Evolutionary conservation across 2,888 invertebrate species (phyloP), one percentile per base, ranked within the genome.

Genomic region (Plutella xylostella): DNA sequence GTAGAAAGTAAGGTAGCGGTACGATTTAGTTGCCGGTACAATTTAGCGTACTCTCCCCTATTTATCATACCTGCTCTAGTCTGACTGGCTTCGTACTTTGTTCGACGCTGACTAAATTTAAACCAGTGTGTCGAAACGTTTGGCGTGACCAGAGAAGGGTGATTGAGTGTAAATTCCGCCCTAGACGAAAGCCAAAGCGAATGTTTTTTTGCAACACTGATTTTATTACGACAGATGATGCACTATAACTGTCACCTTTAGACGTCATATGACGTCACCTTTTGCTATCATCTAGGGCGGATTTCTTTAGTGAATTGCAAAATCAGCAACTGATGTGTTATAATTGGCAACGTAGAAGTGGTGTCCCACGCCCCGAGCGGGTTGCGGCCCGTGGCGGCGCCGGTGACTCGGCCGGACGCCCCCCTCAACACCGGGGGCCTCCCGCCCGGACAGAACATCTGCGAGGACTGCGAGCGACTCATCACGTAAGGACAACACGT

Each of bases 381-480:
- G 41, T 76, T 92, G 53, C 86, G 92, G 61, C 91, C 91, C 78
- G 92, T 94, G 61, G 78, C 85, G 56, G 92, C 93, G 55, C 93
- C 94, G 51, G 87, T 91, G 74, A 84, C 88, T 65, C 75, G 86
- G 56, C 88, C 90, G 61, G 78, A 85, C 59, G 78, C 79, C 49
- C 87, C 87, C 56, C 64, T 86, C 69, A 88, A 88, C 68, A 89
- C 88, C 58, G 89, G 88, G 60, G 92, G 90, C 67, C 86, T 94
- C 60, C 92, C 92, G 59, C 89, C 93, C 58, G 92, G 93, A 65
- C 94, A 95, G 85, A 96, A 95, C 85, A 92, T 96, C 80, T 98
- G 98, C 87, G 93, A 93, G 59, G 96, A 96, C 71, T 98, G 98
- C 87, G 97, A 97, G 79, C 91, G 97, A 68, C 91, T 97, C 68